Evolutionary conservation across 1,140 invertebrate genomes (phyloP).

Genomic region (Parapsyche elsis): DNA sequence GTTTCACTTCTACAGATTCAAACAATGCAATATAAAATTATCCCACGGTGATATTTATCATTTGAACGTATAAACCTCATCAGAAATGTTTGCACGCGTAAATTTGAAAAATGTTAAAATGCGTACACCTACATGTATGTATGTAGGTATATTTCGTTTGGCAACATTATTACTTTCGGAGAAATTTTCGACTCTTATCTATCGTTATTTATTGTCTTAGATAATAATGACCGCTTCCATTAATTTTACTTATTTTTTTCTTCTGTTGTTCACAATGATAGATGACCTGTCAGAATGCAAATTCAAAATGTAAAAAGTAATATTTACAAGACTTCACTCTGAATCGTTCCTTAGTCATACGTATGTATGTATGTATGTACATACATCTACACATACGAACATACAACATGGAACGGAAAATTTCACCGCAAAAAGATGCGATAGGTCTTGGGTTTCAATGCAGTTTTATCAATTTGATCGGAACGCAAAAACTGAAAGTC

Average conservation of each 20-base stretch:
- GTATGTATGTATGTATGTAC: not conserved
- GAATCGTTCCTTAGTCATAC: not conserved
- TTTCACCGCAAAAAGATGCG: not conserved
- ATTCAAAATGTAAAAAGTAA: not conserved
- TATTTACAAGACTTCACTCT: not conserved
- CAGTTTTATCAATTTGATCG: not conserved
- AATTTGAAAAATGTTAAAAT: too few relatives aligned
- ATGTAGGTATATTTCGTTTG: slow-evolving; percentile 5
- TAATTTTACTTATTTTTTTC: slow-evolving; percentile 8
- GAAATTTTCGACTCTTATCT: slow-evolving; percentile 14
- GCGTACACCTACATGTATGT: too few relatives aligned
- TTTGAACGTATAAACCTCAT: too few relatives aligned
- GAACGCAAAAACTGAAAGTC: not conserved
- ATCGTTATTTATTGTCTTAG: slow-evolving; percentile 23
- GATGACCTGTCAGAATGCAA: slow-evolving; percentile 3
- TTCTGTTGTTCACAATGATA: slow-evolving; percentile 12
- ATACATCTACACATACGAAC: not conserved
- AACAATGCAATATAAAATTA: too few relatives aligned
- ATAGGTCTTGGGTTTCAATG: not conserved
- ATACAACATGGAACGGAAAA: not conserved
- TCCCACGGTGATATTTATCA: too few relatives aligned
- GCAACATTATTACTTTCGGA: not conserved
- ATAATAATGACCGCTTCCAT: slow-evolving; percentile 18
- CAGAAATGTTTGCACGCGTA: too few relatives aligned
- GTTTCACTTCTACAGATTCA: too few relatives aligned